Evolutionary conservation across 2,113 vertebrate genomes (phyloP), one percentile per base, ranked within the genome.

Genomic region (Carassius carassius): DNA sequence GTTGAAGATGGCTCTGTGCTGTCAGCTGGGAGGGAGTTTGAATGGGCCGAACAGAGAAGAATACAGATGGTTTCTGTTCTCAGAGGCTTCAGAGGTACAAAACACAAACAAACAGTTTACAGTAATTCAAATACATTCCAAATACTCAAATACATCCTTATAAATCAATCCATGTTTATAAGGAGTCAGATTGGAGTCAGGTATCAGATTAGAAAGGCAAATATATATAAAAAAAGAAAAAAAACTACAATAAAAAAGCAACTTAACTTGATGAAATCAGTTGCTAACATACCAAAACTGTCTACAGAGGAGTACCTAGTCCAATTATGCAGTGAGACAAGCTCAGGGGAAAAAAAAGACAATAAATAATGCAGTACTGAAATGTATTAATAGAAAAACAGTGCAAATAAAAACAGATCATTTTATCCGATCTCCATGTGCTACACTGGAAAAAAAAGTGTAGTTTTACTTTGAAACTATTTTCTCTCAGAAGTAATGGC

Each of bases 11-110:
- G 96, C 82, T 95, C 96, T 19, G 94, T 95, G 85, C 96, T 97
- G 90, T 92, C 96, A 51, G 94, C 92, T 85, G 94, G 96, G 0
- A 94, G 96, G 89, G 97, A 99, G 85, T 97, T 96, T 44, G 96
- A 97, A 80, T 99, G 98, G 98, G 97, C 95, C 0, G 97, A 98
- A 58, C 97, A 97, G 94, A 97, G 96, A 89, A 95, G 97, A 94
- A 95, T 97, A 92, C 97, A 97, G 86, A 96, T 98, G 87, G 95
- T 96, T 6, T 96, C 97, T 60, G 91, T 97, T 60, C 92, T 98
- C 84, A 96, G 96, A 90, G 97, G 97, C 77, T 97, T 97, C 89
- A 96, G 97, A 96, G 98, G 98, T 99, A 94, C 47, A 60, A 13
- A 69, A 47, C 49, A 23, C 81, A 73, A 47, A 35, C 81, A 73